These are phyloP conservation scores for Omphaloscelis lunosa DNA, from an alignment of 2,888 invertebrate species.

Conservation along the genomic window DNA sequence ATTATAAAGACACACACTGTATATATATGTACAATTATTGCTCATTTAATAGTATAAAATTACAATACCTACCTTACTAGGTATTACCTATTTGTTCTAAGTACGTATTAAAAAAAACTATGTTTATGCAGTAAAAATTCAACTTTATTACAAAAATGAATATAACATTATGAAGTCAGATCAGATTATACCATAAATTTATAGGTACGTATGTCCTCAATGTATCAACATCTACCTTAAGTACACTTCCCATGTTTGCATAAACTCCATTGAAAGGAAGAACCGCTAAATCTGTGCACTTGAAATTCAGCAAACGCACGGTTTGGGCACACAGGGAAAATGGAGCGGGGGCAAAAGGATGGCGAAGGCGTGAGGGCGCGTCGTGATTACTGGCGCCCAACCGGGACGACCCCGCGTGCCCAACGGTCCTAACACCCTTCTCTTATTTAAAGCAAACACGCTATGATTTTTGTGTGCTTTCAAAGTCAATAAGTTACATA, in stretches of 20 bases:
- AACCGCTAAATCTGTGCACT: slow-evolving; percentile 78
- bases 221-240: not conserved
- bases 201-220: not conserved
- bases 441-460: slow-evolving; percentile 63
- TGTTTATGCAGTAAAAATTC: no score
- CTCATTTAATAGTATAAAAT: no score
- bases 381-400: slow-evolving; percentile 84
- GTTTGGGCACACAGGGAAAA: slow-evolving; percentile 71
- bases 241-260: slow-evolving; percentile 36
- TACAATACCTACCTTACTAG: not conserved
- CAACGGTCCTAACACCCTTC: slow-evolving; percentile 60
- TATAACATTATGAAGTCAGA: not conserved
- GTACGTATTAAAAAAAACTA: no score
- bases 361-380: slow-evolving; percentile 84
- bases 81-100: no score
- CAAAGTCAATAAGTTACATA: slow-evolving; percentile 33
- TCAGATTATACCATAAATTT: not conserved
- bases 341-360: slow-evolving; percentile 60
- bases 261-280: slow-evolving; percentile 54
- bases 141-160: not conserved
- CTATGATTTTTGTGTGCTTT: slow-evolving; percentile 48
- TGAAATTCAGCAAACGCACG: slow-evolving; percentile 79
- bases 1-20: no score
- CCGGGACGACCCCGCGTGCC: slow-evolving; percentile 81
- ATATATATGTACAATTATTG: no score